Evolutionary conservation across 2,113 vertebrate genomes (phyloP), one percentile per base, ranked within the genome.

Genomic region (Turdus rufiventris): DNA sequence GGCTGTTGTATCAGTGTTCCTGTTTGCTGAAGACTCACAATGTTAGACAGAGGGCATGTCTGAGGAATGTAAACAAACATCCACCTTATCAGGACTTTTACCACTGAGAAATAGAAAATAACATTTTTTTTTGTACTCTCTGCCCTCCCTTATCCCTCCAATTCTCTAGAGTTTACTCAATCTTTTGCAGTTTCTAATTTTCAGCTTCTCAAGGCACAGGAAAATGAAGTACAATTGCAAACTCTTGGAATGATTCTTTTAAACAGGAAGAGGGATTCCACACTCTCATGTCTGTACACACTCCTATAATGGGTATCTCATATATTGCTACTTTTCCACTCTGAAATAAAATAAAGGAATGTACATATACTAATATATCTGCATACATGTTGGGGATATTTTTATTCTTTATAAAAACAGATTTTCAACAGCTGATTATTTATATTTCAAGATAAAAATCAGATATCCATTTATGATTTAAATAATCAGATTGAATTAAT

Each of bases 21-120:
- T 85, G 65, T 83, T 95, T 96, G 68, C 81, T 88, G 51, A 92
- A 85, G 90, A 88, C 31, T 89, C 68, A 48, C 71, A 88, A 20
- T 62, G 79, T 92, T 88, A 66, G 82, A 48, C 66, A 85, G 47
- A 95, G 78, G 88, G 34, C 61, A 89, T 15, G 51, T 75, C 76
- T 96, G 77, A 80, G 79, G 93, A 94, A 93, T 93, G 73, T 63
- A 92, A 96, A 95, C 65, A 85, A 89, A 72, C 51, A 76, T 56
- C 25, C 21, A 42, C 81, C 78, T 93, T 93, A 96, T 93, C 84
- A 74, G 66, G n/a, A 73, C 53, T 71, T 92, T 63, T 96, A 73
- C 60, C 20, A 67, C 34, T 51, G 50, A 93, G 77, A 91, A 94
- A 85, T 57, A 89, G 74, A 96, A 93, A 96, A 88, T 38, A 71